Evolutionary conservation across 2,797 vertebrate genomes (phyloP).

Genomic region (Pangasius larnaudii): DNA sequence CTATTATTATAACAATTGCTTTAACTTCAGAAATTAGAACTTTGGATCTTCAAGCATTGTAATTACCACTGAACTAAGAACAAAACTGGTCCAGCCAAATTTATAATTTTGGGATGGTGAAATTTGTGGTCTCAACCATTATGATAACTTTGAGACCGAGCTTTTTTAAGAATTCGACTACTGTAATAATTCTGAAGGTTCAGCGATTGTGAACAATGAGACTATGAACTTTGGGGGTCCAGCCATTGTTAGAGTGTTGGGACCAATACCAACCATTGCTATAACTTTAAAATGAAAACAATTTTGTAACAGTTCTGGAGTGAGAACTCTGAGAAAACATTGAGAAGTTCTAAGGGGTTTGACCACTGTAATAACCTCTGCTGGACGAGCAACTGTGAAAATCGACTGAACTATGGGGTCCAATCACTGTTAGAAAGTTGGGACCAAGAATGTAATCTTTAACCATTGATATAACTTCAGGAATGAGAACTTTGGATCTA

Average conservation of each 20-base stretch:
- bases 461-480: no score
- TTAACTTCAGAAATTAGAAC: neutral
- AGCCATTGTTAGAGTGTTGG: neutral
- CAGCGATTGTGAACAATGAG: neutral
- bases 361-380: no score
- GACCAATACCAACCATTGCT: neutral
- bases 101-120: neutral
- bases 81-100: neutral
- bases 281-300: neutral
- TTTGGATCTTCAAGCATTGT: neutral
- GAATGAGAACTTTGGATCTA: neutral
- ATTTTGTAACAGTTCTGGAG: neutral
- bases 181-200: neutral
- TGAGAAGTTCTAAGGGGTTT: neutral
- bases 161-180: neutral
- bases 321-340: neutral
- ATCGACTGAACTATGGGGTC: neutral
- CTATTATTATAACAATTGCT: neutral
- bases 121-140: neutral
- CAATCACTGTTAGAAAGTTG: neutral
- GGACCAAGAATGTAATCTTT: neutral
- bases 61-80: neutral
- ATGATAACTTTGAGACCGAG: neutral
- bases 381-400: neutral
- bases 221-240: neutral